Conservation (phyloP, 2,888 invertebrate species). For the Marasmarcha lunaedactyla region DNA sequence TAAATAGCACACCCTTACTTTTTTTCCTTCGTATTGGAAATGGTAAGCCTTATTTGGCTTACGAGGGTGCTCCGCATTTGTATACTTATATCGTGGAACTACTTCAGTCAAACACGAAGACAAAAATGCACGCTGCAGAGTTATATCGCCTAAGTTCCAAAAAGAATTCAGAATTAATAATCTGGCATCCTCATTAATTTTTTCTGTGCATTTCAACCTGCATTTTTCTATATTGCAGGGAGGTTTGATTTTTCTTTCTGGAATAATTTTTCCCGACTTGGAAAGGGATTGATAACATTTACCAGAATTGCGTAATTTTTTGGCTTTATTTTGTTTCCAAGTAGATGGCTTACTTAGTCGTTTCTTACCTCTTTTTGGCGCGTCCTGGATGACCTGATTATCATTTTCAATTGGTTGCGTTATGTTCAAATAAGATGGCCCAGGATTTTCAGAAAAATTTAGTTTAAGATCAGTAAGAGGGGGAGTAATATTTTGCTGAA, state of each 20-base stretch:
- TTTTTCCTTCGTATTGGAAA: constrained; percentile 7
- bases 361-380: constrained; percentile 9
- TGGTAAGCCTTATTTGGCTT: constrained; percentile 9
- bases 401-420: too few relatives aligned
- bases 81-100: constrained; percentile 8
- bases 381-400: too few relatives aligned
- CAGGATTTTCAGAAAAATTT: too few relatives aligned
- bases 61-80: constrained; percentile 5
- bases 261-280: constrained; percentile 7
- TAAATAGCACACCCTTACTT: constrained; percentile 11
- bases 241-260: constrained; percentile 2
- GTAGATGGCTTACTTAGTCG: constrained; percentile 5
- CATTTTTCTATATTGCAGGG: constrained; percentile 8
- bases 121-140: constrained; percentile 2
- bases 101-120: constrained; percentile 4
- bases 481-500: too few relatives aligned
- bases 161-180: constrained; percentile 3
- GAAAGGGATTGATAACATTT: constrained; percentile 6
- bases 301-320: constrained; percentile 8
- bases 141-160: constrained; percentile 4
- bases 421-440: too few relatives aligned
- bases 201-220: constrained; percentile 6
- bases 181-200: constrained; percentile 4
- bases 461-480: too few relatives aligned
- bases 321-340: constrained; percentile 10